These are phyloP conservation scores for Acropternis orthonyx DNA, from an alignment of 2,797 vertebrate species.

Conservation along the genomic window DNA sequence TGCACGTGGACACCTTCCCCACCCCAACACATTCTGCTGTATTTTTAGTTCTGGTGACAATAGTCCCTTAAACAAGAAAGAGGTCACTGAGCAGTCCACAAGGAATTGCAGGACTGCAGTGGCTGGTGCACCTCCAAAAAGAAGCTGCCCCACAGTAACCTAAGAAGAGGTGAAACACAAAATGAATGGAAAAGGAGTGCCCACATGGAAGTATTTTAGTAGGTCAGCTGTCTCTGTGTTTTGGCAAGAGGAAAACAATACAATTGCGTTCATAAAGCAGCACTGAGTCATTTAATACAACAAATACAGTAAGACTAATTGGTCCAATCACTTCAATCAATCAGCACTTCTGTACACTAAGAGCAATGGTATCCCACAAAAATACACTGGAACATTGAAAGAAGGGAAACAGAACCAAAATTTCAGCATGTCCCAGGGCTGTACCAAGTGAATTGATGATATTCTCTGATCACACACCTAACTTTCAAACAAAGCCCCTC, in stretches of 20 bases:
- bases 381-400: background rate
- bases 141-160: background rate
- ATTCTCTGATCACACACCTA: background rate
- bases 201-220: background rate
- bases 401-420: background rate
- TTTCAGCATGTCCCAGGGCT: background rate
- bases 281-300: background rate
- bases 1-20: background rate
- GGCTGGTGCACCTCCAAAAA: background rate
- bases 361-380: background rate
- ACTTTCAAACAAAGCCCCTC: background rate
- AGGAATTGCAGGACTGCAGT: background rate
- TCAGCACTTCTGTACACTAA: background rate
- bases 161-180: background rate
- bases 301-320: background rate
- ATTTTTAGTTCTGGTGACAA: background rate
- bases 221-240: background rate
- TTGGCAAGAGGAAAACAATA: background rate
- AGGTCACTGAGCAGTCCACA: background rate
- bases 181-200: background rate
- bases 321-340: background rate
- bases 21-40: background rate
- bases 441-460: background rate
- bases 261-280: background rate
- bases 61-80: background rate